Conservation (phyloP, 2,113 vertebrate species). For the Elachura formosa region DNA sequence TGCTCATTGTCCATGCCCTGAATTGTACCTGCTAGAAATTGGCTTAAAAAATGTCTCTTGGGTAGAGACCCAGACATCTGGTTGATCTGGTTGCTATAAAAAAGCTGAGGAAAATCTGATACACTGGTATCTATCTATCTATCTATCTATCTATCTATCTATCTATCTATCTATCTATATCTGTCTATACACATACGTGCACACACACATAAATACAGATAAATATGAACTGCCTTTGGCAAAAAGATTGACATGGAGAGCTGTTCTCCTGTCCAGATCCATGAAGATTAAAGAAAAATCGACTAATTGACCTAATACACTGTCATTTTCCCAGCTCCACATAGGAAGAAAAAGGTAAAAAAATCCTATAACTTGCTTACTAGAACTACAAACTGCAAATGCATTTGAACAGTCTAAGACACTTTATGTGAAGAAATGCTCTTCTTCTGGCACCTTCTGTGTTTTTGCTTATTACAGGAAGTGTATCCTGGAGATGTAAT, state of each 20-base stretch:
- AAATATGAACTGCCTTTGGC: background rate
- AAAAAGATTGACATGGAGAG: background rate
- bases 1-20: background rate
- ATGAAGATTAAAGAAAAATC: background rate
- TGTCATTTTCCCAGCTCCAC: background rate
- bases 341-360: background rate
- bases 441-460: background rate
- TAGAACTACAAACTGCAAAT: background rate
- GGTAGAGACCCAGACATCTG: background rate
- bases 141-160: rapidly evolving
- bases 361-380: rapidly evolving
- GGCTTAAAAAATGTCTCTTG: background rate
- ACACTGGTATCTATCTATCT: background rate
- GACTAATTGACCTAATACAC: background rate
- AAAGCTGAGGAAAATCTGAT: background rate
- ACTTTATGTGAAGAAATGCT: background rate
- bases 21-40: background rate
- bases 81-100: background rate
- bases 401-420: background rate
- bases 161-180: rapidly evolving
- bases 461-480: background rate
- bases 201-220: background rate
- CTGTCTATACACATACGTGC: too few species aligned
- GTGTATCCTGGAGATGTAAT: background rate
- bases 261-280: background rate